A percentile compares a stretch with the other conserved stretches of the same genome.
phyloP scores from a whole-genome alignment of 2,888 invertebrate genomes.

The Diarsia rubi region DNA sequence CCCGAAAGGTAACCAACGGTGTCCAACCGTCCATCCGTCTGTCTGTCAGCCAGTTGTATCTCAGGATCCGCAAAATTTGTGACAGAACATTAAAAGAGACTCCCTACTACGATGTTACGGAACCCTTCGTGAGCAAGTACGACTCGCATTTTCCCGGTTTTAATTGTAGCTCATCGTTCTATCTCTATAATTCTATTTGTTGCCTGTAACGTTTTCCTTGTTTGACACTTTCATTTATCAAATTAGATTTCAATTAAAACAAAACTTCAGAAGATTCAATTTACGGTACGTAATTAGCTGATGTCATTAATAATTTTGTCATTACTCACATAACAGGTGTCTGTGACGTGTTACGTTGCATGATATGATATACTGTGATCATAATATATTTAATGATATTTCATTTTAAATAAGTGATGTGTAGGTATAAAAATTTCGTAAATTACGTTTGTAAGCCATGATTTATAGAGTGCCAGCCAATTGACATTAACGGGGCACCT shows the following conservation, averaged over 20 bases:
- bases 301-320: constrained; percentile 51
- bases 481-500: not conserved
- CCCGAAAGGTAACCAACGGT: no score
- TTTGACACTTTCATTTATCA: not conserved
- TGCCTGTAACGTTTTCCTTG: not conserved
- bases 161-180: not conserved
- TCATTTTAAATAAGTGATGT: not conserved
- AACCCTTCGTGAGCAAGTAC: no score
- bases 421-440: not conserved
- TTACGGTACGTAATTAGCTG: constrained; percentile 37
- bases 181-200: not conserved
- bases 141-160: no score
- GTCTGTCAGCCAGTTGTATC: no score
- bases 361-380: constrained; percentile 8
- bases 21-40: no score
- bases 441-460: not conserved
- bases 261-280: constrained; percentile 7
- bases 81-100: no score
- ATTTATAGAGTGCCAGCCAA: not conserved
- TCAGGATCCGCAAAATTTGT: no score
- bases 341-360: constrained; percentile 31
- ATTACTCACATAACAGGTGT: constrained; percentile 44
- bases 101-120: no score
- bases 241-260: constrained; percentile 20
- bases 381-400: not conserved